Percentiles rank a stretch among this genome's conserved stretches.
Evolutionary conservation across 2,888 invertebrate genomes (phyloP).

Genomic region (Xanthorhoe spadicearia): DNA sequence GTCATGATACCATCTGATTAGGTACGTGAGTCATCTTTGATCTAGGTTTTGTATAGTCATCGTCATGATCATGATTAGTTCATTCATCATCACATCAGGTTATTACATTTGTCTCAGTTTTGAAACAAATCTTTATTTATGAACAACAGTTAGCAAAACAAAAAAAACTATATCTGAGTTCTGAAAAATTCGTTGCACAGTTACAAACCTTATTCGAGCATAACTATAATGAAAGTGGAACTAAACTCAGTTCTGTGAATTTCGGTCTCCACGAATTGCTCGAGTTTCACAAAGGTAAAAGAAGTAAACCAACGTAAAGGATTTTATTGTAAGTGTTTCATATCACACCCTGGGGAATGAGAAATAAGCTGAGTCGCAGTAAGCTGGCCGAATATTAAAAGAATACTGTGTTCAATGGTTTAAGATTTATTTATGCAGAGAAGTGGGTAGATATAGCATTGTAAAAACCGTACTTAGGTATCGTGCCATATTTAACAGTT

Average conservation of each 20-base stretch:
- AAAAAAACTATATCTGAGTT: not conserved
- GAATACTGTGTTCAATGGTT: not conserved
- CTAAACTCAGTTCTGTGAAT: conserved; percentile 15
- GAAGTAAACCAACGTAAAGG: conserved; percentile 15
- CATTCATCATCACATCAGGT: no score
- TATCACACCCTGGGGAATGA: conserved; percentile 9
- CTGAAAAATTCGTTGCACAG: not conserved
- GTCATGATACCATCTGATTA: not conserved
- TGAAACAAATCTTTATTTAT: not conserved
- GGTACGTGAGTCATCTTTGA: not conserved
- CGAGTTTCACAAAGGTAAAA: conserved; percentile 20
- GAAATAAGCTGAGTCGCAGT: conserved; percentile 6
- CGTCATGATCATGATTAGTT: no score
- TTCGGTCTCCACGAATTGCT: conserved; percentile 20
- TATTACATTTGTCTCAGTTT: no score
- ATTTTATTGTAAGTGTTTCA: conserved; percentile 19
- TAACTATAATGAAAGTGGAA: conserved; percentile 21
- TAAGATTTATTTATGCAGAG: no score
- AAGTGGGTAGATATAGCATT: no score
- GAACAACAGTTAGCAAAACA: not conserved
- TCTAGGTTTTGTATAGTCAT: not conserved
- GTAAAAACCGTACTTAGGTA: no score
- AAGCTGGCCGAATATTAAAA: conserved; percentile 8
- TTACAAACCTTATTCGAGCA: conserved; percentile 4
- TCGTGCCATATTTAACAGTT: no score